Base-by-base conservation (phyloP, 2,888 invertebrate genomes). In the Bibio marci region DNA sequence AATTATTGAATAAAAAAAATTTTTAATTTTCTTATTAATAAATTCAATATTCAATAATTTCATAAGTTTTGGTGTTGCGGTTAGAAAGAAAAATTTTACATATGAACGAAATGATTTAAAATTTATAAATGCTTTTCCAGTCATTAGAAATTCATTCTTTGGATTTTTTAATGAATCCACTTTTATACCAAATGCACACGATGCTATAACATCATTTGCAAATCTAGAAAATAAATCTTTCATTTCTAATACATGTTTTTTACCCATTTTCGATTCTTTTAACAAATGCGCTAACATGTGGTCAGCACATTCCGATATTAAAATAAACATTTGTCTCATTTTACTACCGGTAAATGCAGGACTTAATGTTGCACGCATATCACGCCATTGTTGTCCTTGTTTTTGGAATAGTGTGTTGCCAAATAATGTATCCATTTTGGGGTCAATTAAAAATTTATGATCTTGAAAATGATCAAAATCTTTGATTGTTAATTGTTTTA, bases 401-500 rank as follows among this genome's bases (percentile, higher is more conserved):
- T 69, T 51, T 12, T 57, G 53, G 38, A 67, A 59, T 10, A 69
- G 48, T 15, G 61, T 64, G 40, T 65, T 66, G 1, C 62, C 64
- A 46, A 71, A 69, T 2, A 73, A 47, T 0, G 65, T 62, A 33
- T 69, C 70, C 6, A 47, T 47, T 0, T 56, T 50, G 14, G 62
- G 56, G 4, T 56, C 52, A 4, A 66, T 52, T 1, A 63, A 22
- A 7, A 51, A 40, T 2, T 62, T 57, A 47, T 69, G 68, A 48
- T 71, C 67, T 0, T 63, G 44, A 47, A 71, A 71, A 45, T 65
- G 64, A 35, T 71, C 70, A 30, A 72, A 72, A 43, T 72, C 67
- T 47, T 70, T 72, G 1, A 72, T 59, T 0, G 66, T 62, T 15
- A 71, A 62, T 32, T 52, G 59, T 44, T 69, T 71, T 3, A 70